Base-by-base conservation (phyloP, 1,140 invertebrate species). In the Apis florea region DNA sequence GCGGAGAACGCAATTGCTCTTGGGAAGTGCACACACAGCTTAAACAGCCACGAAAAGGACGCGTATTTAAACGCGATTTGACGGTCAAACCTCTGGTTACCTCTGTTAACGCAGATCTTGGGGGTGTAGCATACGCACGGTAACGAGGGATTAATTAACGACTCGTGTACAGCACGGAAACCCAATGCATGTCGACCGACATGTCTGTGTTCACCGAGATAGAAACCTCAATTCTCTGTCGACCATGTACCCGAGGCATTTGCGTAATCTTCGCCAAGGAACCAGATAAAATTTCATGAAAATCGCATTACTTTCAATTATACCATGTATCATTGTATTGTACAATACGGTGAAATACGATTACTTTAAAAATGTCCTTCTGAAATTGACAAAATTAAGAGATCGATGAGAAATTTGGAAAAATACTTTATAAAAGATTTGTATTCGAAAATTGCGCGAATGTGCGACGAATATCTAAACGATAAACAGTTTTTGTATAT, bases 141-240 rank as follows among this genome's bases (percentile, higher is more conserved):
- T 86, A 89, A 86, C 84, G 85, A 85, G 82, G 84, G 85, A 90
- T 88, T 90, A 88, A 89, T 89, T 90, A 88, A 89, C 86, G 88
- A 88, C 86, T 88, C 86, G 83, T 84, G 85, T 85, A 84, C 75
- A 61, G 75, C 82, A 64, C 83, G 85, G 69, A 70, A 59, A 58
- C 61, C 64, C 61, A 63, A 77, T 83, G 85, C 83, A 49, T 82
- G 78, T 75, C 68, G 79, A 49, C 24, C 64, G 56, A 54, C 71
- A 82, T 70, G 83, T 82, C 85, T 77, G 67, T 80, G 72, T 69
- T 77, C 85, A 64, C 17, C 69, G 80, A 79, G 66, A 72, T 69
- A 66, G 80, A 86, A 85, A 81, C 68, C 61, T 82, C 81, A 79
- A 85, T 85, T 85, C 85, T 74, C 76, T 61, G 75, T 79, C 63